These are phyloP conservation scores for Pogonocherus hispidulus DNA, from an alignment of 2,888 invertebrate species.

Conservation along the genomic window DNA sequence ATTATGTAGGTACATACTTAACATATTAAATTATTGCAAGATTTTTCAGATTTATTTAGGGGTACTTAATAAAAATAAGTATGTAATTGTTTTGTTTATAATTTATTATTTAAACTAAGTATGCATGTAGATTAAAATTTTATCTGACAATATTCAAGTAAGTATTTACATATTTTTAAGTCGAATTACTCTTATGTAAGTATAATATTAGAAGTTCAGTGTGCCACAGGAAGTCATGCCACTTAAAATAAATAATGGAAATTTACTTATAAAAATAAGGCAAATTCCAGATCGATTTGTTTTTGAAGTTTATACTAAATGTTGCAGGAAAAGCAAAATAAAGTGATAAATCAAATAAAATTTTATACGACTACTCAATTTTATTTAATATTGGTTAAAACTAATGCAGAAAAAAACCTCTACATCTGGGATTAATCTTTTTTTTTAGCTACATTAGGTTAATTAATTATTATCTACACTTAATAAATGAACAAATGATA, in stretches of 20 bases:
- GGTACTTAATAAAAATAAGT: too few relatives aligned
- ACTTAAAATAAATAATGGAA: slow-evolving; percentile 1
- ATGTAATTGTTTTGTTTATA: too few relatives aligned
- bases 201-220: too few relatives aligned
- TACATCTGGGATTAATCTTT: not conserved
- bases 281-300: not conserved
- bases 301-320: not conserved
- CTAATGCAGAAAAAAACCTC: not conserved
- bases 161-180: too few relatives aligned
- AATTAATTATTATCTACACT: too few relatives aligned
- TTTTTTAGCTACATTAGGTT: too few relatives aligned
- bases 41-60: too few relatives aligned
- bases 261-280: slow-evolving; percentile 1
- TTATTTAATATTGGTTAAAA: too few relatives aligned
- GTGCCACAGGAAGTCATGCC: not conserved
- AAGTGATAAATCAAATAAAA: not conserved
- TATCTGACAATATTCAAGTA: not conserved
- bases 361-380: not conserved
- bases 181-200: too few relatives aligned
- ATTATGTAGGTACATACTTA: too few relatives aligned
- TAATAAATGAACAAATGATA: too few relatives aligned
- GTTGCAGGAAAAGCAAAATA: not conserved
- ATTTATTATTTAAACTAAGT: not conserved
- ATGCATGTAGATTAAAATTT: not conserved
- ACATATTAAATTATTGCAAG: too few relatives aligned